Conservation (phyloP, 2,888 invertebrate species). For the Acanthosepion pharaonis region DNA sequence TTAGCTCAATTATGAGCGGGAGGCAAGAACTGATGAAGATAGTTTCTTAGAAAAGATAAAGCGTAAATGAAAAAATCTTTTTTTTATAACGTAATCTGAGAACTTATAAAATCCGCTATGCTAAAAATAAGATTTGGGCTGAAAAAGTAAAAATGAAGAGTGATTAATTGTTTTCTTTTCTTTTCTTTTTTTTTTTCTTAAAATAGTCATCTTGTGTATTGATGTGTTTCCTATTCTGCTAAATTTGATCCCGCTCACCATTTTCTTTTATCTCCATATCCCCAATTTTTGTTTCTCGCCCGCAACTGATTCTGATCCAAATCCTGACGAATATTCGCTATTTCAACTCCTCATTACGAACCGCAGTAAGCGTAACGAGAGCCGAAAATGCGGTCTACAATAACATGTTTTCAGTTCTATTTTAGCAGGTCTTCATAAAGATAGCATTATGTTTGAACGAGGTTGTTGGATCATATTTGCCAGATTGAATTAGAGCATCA, state of each 20-base stretch:
- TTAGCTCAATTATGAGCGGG: too few species aligned
- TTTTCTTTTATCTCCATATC: not conserved
- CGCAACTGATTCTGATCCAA: not conserved
- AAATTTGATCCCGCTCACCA: not conserved
- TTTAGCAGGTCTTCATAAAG: conserved; percentile 12
- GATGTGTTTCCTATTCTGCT: not conserved
- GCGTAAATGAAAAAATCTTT: too few species aligned
- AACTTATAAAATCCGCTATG: not conserved
- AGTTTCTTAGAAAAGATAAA: too few species aligned
- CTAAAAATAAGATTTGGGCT: not conserved
- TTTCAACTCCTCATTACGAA: conserved; percentile 8
- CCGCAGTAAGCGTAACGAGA: not conserved
- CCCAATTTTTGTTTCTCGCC: not conserved
- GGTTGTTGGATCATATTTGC: not conserved
- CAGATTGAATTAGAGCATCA: conserved; percentile 33
- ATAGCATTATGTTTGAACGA: conserved; percentile 16
- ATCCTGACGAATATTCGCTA: not conserved
- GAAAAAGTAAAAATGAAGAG: not conserved
- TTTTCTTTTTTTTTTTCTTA: too few species aligned
- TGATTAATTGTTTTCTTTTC: not conserved
- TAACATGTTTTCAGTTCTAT: conserved; percentile 20
- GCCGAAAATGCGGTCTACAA: conserved; percentile 33
- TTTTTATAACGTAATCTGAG: too few species aligned
- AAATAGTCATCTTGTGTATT: not conserved
- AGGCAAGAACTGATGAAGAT: too few species aligned